Conservation (phyloP, 37 sponge, comb jelly and placozoan species). For the Spongilla lacustris region DNA sequence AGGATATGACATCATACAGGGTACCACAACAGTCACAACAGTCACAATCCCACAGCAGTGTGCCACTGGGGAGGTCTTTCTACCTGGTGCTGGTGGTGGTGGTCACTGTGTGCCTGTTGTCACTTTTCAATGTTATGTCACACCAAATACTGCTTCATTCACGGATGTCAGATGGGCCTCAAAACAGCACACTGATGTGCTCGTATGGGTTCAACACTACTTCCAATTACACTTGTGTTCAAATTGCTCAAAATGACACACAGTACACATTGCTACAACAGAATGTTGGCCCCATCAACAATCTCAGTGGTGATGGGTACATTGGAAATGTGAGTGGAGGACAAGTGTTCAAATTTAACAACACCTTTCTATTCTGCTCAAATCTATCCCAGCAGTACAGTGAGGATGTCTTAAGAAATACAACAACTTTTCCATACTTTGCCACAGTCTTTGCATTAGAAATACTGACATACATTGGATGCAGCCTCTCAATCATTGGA, state of each 20-base stretch:
- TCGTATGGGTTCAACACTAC: neutral
- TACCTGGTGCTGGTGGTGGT: neutral
- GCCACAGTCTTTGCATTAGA: neutral
- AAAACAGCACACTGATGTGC: neutral
- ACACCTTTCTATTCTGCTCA: neutral
- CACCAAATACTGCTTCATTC: neutral
- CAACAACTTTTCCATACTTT: too few species aligned
- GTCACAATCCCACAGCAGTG: neutral
- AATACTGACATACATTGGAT: conserved; percentile 50
- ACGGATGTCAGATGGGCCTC: neutral
- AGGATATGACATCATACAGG: neutral
- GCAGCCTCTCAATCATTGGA: conserved; percentile 56
- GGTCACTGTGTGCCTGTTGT: neutral
- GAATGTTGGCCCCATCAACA: neutral
- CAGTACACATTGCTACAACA: neutral
- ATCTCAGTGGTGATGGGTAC: neutral
- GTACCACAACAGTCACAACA: neutral
- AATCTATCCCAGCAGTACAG: neutral
- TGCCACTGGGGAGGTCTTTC: neutral
- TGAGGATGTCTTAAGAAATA: neutral
- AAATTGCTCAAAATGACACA: neutral
- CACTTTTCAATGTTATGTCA: neutral
- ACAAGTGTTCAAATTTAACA: neutral
- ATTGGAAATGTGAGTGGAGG: neutral
- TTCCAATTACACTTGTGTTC: neutral